phyloP scores from a whole-genome alignment of 2,888 invertebrate genomes.

The Operophtera brumata region DNA sequence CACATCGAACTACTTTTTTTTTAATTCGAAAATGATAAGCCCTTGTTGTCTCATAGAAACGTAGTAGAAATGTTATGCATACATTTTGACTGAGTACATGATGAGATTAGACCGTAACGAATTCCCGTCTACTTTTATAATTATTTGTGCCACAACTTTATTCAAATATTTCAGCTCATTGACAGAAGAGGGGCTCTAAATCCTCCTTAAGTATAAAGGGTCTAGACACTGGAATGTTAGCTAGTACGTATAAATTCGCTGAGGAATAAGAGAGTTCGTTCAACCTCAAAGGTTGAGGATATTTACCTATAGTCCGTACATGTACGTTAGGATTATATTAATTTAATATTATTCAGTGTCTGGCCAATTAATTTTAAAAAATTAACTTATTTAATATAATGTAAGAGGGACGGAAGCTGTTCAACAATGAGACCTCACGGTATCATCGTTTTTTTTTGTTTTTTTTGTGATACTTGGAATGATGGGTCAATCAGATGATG shows the following conservation, averaged over 20 bases:
- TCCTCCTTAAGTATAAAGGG: slow-evolving; percentile 10
- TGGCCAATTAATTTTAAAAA: background rate
- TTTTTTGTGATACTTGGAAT: no score
- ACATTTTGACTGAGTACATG: no score
- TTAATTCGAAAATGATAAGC: no score
- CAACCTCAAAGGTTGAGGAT: slow-evolving; percentile 1
- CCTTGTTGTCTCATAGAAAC: no score
- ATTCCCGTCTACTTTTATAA: background rate
- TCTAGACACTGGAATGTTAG: slow-evolving; percentile 10
- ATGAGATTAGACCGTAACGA: no score
- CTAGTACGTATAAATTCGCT: background rate
- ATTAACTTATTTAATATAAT: background rate
- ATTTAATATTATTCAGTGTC: background rate
- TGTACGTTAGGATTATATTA: background rate
- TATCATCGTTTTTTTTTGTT: no score
- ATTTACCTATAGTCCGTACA: background rate
- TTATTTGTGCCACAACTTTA: background rate
- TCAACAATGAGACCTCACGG: background rate
- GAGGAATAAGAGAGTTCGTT: background rate
- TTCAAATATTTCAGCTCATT: slow-evolving; percentile 3
- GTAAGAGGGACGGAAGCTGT: background rate
- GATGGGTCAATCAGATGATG: no score
- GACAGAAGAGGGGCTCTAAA: background rate
- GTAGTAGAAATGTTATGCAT: no score
- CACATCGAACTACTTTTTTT: no score